Conservation (phyloP, 2,113 vertebrate species). For the Mastomys coucha region DNA sequence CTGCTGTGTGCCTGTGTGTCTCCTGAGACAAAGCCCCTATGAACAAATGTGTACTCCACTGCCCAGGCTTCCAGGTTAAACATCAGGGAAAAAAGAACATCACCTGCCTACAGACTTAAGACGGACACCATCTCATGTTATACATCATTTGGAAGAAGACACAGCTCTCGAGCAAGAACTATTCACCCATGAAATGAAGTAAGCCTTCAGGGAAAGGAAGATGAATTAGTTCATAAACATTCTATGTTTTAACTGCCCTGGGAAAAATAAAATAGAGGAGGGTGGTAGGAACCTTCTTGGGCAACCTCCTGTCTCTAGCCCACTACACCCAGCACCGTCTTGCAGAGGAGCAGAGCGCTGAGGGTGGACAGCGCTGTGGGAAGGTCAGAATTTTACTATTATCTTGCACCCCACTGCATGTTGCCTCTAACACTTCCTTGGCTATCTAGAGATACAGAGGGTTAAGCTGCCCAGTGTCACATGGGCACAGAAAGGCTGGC, state of each 20-base stretch:
- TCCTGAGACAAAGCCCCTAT: neutral
- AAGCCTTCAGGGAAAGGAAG: conserved; percentile 64
- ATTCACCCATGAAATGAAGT: conserved; percentile 74
- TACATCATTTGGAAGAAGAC: conserved; percentile 66
- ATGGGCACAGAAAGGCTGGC: neutral
- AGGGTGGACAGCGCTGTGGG: fast-evolving
- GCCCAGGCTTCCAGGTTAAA: neutral
- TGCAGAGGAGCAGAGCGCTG: fast-evolving
- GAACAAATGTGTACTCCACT: neutral
- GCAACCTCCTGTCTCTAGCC: neutral
- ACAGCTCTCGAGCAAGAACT: conserved; percentile 56
- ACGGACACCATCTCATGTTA: neutral
- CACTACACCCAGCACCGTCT: fast-evolving
- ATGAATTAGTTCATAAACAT: conserved; percentile 72
- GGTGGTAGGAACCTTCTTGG: neutral
- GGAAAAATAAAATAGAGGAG: neutral
- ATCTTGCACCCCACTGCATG: neutral
- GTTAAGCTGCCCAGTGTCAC: neutral
- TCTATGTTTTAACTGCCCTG: conserved; percentile 26
- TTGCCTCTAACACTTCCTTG: neutral
- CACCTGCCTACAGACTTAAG: conserved; percentile 29
- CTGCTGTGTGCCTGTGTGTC: fast-evolving
- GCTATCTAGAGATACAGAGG: neutral
- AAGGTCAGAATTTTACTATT: neutral
- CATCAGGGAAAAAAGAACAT: conserved; percentile 21